Evolutionary conservation across 2,113 vertebrate species (phyloP), one percentile per base, ranked within the genome.

Genomic region (Paedocypris sp.): DNA sequence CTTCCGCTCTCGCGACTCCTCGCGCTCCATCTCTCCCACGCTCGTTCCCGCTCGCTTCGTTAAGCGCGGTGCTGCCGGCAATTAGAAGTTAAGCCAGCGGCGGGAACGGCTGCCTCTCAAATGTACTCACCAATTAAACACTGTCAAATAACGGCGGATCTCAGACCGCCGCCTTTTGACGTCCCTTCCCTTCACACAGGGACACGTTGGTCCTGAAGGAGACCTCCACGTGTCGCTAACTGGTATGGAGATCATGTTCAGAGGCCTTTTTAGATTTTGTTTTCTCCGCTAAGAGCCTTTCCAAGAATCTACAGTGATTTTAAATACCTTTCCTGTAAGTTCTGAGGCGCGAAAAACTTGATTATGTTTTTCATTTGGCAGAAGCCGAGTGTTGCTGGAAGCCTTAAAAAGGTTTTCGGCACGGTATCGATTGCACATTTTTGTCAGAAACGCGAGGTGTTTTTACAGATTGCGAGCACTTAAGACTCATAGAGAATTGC

Each of bases 21-120:
- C 12, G 16, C 19, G 16, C 26, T 59, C 59, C 33, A 35, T 31
- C 56, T 29, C 58, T 76, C 77, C 75, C 77, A 77, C 80, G 78
- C 78, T 78, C 77, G 77, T 75, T 75, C 72, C 64, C 73, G 69
- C 77, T 80, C 73, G 83, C 82, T 85, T 85, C 81, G 82, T 84
- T 85, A 84, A 85, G 78, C 79, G 80, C 70, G 53, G 77, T 75
- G 81, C 80, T 83, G 75, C 80, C 75, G 78, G 81, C 82, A 83
- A 86, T 84, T 86, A 84, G 79, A 83, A 72, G 82, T 82, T 77
- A 83, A 86, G 82, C 78, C 77, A 79, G 79, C 70, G 76, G 80
- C 79, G 72, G 77, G 57, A 76, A 75, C 77, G 80, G 76, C 77
- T 84, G 79, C 79, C 81, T 85, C 77, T 79, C 81, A 83, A 31